Conservation (phyloP, 2,797 vertebrate genomes). For the Crypturellus tataupa region DNA sequence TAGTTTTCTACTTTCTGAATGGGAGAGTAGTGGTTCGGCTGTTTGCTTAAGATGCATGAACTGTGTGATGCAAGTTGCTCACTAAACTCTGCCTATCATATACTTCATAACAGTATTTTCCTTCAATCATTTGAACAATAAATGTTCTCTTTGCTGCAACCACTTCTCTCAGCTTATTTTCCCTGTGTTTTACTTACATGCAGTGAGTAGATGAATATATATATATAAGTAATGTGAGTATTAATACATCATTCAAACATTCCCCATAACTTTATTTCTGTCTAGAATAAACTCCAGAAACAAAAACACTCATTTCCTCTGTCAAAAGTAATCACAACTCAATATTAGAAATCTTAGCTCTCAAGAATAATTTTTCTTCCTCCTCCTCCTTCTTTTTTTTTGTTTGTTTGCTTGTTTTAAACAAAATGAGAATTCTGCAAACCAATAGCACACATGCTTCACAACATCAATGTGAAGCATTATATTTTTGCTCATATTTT, state of each 20-base stretch:
- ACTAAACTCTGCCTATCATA: background rate
- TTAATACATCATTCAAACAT: rapidly evolving
- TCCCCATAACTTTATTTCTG: background rate
- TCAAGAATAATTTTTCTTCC: background rate
- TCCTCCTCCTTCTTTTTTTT: background rate
- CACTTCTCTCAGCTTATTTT: background rate
- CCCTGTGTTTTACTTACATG: background rate
- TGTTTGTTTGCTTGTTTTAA: background rate
- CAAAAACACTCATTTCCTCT: background rate
- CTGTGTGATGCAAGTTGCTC: background rate
- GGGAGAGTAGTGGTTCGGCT: background rate
- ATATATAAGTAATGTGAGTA: background rate
- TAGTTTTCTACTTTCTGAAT: background rate
- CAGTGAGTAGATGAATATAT: background rate
- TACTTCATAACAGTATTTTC: background rate
- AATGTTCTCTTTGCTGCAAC: background rate
- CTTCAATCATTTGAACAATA: background rate
- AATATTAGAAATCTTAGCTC: background rate
- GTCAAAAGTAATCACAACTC: background rate
- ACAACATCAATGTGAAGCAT: background rate
- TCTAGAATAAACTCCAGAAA: background rate
- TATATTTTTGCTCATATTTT: background rate
- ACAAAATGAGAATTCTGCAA: background rate
- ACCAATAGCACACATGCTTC: background rate
- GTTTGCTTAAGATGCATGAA: background rate